Evolutionary conservation across 2,113 vertebrate genomes (phyloP).

Genomic region (Pavo muticus): DNA sequence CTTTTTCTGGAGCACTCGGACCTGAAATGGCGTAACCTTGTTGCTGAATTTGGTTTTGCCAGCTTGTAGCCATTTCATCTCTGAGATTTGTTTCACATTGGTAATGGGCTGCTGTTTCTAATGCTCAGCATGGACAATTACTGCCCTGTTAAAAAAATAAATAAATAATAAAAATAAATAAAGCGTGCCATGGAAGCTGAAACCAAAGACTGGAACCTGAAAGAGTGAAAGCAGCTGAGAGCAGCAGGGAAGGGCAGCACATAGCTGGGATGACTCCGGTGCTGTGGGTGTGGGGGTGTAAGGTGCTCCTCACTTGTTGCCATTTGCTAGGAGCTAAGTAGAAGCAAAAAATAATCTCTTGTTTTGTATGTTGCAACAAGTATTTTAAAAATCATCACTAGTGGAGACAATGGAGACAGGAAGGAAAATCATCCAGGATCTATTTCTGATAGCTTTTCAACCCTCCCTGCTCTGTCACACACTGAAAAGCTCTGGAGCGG

Average conservation of each 20-base stretch:
- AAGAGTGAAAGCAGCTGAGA: conserved; percentile 52
- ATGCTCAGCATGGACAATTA: not conserved
- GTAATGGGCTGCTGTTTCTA: not conserved
- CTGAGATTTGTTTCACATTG: not conserved
- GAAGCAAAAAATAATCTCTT: not conserved
- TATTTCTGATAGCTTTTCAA: not conserved
- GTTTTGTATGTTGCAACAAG: not conserved
- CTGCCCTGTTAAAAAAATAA: conserved; percentile 1
- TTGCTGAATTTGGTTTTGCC: not conserved
- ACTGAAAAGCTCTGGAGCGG: not conserved
- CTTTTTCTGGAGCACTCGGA: not conserved
- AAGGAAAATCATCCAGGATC: not conserved
- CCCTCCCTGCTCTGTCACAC: fast-evolving
- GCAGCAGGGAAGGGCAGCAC: conserved; percentile 17
- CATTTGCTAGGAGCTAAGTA: not conserved
- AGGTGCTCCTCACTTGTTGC: not conserved
- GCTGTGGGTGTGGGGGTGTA: not conserved
- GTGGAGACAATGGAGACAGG: not conserved
- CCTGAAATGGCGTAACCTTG: not conserved
- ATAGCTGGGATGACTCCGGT: not conserved
- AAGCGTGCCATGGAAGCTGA: not conserved
- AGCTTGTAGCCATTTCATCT: not conserved
- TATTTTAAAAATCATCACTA: not conserved
- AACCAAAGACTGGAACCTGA: conserved; percentile 12
- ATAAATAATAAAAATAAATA: not conserved